Evolutionary conservation across 2,888 invertebrate species (phyloP), one percentile per base, ranked within the genome.

Genomic region (Cryptophagus acutangulus): DNA sequence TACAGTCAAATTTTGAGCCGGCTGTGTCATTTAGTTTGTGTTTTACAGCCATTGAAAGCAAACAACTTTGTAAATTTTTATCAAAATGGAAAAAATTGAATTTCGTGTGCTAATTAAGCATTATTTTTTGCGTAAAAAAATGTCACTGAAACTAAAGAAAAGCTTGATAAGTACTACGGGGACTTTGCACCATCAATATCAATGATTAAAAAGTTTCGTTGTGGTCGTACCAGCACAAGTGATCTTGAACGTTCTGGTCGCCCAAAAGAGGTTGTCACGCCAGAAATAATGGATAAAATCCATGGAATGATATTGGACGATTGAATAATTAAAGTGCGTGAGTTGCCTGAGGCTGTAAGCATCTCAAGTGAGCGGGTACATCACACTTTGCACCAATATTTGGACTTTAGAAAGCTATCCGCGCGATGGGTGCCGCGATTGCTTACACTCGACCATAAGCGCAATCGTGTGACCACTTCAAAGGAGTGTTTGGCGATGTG

Each of bases 371-470:
- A 49, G 37, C 36, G 43, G 35, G 43, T 49, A 36, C 29, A 29
- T 46, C 46, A 39, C 38, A 48, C 45, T 36, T 38, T 51, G 33
- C 37, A 47, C 35, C 33, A 42, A 48, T 25, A 46, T 42, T 46
- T 52, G 45, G 41, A 28, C 40, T 51, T 45, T 43, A 47, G 41
- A 45, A 51, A 51, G 40, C 45, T 51, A 33, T 47, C 37, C 42
- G 45, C 44, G 40, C 43, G 36, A 34, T 42, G 42, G 39, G 38
- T 40, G 42, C 42, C 20, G 39, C 30, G 34, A 30, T 42, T 42
- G 34, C 36, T 49, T 38, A 41, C 13, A n/a, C 36, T 46, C 13
- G 31, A 36, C 36, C 41, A 46, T 41, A 46, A 45, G 35, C 44
- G 29, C 37, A 43, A 44, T 38, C 35, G 31, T 40, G 29, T 45